Evolutionary conservation across 2,113 vertebrate species (phyloP).

Genomic region (Corythoichthys haematopterus): DNA sequence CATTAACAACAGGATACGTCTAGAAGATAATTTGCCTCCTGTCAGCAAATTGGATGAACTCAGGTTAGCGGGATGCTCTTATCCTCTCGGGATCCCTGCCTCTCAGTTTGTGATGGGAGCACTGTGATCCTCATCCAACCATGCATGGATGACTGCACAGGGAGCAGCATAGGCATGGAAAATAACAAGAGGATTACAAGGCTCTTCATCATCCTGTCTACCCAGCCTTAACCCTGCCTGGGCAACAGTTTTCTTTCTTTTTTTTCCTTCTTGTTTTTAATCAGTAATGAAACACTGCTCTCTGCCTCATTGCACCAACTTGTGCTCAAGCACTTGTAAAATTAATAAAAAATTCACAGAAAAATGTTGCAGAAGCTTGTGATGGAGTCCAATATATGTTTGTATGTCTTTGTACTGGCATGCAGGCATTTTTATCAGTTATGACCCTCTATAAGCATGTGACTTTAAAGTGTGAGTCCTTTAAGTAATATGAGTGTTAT

Average conservation of each 20-base stretch:
- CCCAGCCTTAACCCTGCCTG: conserved; percentile 34
- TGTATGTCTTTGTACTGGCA: conserved; percentile 70
- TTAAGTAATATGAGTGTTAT: conserved; percentile 7
- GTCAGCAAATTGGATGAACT: conserved; percentile 25
- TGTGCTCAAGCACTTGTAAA: conserved; percentile 28
- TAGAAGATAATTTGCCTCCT: neutral
- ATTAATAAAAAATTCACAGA: conserved; percentile 15
- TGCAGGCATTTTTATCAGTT: conserved; percentile 43
- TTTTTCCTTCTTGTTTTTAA: conserved; percentile 17
- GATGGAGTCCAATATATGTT: conserved; percentile 9
- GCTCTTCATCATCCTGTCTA: conserved; percentile 49
- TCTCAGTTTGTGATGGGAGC: conserved; percentile 30
- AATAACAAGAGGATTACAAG: conserved; percentile 55
- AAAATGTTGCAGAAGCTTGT: conserved; percentile 43
- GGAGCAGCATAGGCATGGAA: conserved; percentile 40
- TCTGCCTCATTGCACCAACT: conserved; percentile 6
- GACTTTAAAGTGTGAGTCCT: conserved; percentile 47
- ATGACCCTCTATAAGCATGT: conserved; percentile 34
- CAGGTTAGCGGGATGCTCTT: conserved; percentile 40
- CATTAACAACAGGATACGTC: conserved; percentile 11
- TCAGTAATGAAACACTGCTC: conserved; percentile 35
- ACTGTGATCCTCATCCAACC: conserved; percentile 39
- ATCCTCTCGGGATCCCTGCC: conserved; percentile 51
- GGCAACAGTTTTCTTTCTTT: conserved; percentile 17
- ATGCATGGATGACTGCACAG: conserved; percentile 62